A percentile compares a stretch with the other conserved stretches of the same genome.
phyloP scores from a whole-genome alignment of 2,797 vertebrate genomes.

The Anabas testudineus region DNA sequence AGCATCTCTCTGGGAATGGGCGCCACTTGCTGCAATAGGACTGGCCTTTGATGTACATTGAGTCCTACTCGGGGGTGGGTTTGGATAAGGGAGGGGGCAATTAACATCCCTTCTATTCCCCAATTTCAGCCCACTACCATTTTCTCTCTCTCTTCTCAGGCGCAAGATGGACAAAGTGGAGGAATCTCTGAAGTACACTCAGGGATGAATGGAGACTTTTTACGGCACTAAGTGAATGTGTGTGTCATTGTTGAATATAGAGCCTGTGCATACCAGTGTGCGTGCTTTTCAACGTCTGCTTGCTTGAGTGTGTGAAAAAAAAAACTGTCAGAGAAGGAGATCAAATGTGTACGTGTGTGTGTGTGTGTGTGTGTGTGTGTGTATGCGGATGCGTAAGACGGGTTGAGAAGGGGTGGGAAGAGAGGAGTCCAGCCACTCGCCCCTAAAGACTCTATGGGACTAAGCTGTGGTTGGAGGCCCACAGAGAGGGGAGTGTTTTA shows the following conservation, averaged over 20 bases:
- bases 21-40: slow-evolving; percentile 48
- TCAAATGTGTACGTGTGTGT: slow-evolving; percentile 32
- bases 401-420: slow-evolving; percentile 51
- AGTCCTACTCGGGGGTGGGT: slow-evolving; percentile 31
- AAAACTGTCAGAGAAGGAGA: slow-evolving; percentile 45
- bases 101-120: slow-evolving; percentile 64
- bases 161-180: slow-evolving; percentile 68
- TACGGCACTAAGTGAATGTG: slow-evolving; percentile 57
- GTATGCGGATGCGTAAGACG: slow-evolving; percentile 29
- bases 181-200: slow-evolving; percentile 70
- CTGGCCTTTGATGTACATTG: slow-evolving; percentile 66
- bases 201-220: slow-evolving; percentile 73
- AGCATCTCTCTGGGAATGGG: slow-evolving; percentile 66
- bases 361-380: slow-evolving; percentile 26
- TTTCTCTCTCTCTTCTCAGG: slow-evolving; percentile 57
- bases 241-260: slow-evolving; percentile 57
- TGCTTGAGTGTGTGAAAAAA: slow-evolving; percentile 61
- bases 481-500: slow-evolving; percentile 53
- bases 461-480: slow-evolving; percentile 53
- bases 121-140: slow-evolving; percentile 36
- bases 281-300: slow-evolving; percentile 48
- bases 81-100: slow-evolving; percentile 54
- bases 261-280: slow-evolving; percentile 56
- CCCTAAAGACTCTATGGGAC: slow-evolving; percentile 54
- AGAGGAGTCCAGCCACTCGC: slow-evolving; percentile 43